Base-by-base conservation (phyloP, 2,113 vertebrate species). In the Vulpes lagopus region DNA sequence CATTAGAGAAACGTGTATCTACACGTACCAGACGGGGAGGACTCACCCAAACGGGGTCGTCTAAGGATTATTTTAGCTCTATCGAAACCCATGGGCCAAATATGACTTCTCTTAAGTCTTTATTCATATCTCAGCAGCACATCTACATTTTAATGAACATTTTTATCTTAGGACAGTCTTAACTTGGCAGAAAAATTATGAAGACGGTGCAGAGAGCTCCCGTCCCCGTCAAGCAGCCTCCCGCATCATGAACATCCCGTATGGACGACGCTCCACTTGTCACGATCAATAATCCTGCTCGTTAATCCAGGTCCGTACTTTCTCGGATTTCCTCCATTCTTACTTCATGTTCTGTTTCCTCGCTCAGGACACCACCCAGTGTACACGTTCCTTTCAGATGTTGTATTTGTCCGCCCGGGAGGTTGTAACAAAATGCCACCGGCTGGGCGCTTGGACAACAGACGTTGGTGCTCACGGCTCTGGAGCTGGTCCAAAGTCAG, bases 231-330 rank as follows among this genome's bases (percentile, higher is more conserved):
- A 12, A 5, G 67, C 62, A 25, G 23, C 7, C 4, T 62, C 67
- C 73, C 1, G 7, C 19, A 0, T 19, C 15, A 43, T 1, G 9
- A 53, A 38, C 3, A 15, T 2, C 8, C 55, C 6, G 0, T 11
- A 2, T 43, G 27, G 74, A 65, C n/a, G 5, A 14, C 2, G 19
- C 57, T 1, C 3, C 55, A 1, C 3, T 43, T 25, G 60, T n/a
- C 60, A 49, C 11, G 27, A 15, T 65, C 22, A 27, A 25, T 25
- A 65, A 57, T 43, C 57, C 0, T 43, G 11, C 32, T 55, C 16
- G 16, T 60, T 38, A 74, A 19, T 2, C 14, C 14, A 51, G 74
- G 43, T 19, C 25, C 17, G 4, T 10, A 2, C 65, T n/a, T 32
- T 12, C 30, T 53, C 43, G 17, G 19, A 16, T 11, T 89, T 38